Evolutionary conservation across 2,797 vertebrate species (phyloP).

Genomic region (Clarias laeviceps): DNA sequence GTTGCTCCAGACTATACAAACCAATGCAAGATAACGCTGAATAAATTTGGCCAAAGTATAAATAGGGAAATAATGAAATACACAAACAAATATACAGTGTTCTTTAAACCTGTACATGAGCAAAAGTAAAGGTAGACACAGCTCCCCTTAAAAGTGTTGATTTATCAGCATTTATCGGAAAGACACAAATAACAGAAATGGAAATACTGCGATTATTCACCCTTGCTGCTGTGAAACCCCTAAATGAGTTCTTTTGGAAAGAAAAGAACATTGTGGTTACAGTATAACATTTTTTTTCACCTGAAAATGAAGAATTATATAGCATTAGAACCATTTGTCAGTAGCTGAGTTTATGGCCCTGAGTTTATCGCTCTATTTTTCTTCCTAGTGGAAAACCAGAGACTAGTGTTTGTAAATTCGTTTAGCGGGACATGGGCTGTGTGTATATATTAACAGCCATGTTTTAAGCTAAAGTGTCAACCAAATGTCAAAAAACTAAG

Average conservation of each 20-base stretch:
- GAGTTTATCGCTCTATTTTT: background rate
- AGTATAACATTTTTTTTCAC: background rate
- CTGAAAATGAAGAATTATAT: background rate
- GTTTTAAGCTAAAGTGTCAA: background rate
- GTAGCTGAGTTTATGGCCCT: background rate
- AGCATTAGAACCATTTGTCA: background rate
- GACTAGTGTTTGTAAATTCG: background rate
- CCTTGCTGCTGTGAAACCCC: background rate
- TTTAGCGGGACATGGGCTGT: background rate
- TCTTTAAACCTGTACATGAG: background rate
- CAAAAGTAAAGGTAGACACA: background rate
- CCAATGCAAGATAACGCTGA: background rate
- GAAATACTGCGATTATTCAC: background rate
- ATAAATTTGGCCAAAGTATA: background rate
- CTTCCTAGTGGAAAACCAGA: background rate
- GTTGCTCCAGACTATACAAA: background rate
- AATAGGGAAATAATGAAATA: background rate
- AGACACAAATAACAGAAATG: background rate
- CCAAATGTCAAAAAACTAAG: background rate
- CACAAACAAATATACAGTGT: background rate
- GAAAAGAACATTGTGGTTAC: background rate
- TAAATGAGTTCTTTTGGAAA: background rate
- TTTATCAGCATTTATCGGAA: background rate
- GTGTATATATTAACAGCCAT: background rate
- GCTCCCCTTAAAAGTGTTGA: background rate